Evolutionary conservation across 92 coral and sea anemone species (phyloP), one percentile per base, ranked within the genome.

Genomic region (Parazoanthus swiftii): DNA sequence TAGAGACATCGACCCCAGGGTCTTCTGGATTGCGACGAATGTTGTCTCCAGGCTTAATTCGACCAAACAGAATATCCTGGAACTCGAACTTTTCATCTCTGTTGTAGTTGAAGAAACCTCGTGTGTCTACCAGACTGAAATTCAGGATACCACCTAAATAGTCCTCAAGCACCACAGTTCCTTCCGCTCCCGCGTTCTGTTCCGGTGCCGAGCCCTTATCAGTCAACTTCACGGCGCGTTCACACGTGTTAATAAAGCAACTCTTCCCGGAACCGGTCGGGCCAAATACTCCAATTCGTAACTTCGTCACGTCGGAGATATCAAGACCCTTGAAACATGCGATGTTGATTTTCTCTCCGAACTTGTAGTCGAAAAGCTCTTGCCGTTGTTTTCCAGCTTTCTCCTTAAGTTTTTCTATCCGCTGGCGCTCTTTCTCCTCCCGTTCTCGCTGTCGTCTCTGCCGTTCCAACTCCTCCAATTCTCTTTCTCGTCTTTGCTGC

Each of bases 181-280:
- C 94, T 71, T 92, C 94, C 13, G 91, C 63, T 1, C 94, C 94
- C 18, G 94, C 63, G 7, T 88, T 90, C 37, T 88, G 89, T 44
- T 89, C 89, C 3, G 94, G 94, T 18, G 90, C 94, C 0, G 92
- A 73, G 36, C 94, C 94, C 59, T 90, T 92, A 48, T 92, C 91
- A 4, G 91, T 84, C 88, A 87, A 80, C 23, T 51, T 91, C 72
- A 92, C 92, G 23, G 91, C 84, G 48, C 89, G 75, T 33, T 90
- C 94, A 80, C 94, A 87, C 6, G 94, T 92, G 73, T 92, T 92
- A 71, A 92, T 92, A 33, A 92, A 92, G 67, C 94, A 92, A 76
- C 94, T 92, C 88, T 92, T 92, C 5, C 94, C 94, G 35, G 94
- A 92, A 13, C 94, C 94, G 1, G 94, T 92, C 6, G 94, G 94